Evolutionary conservation across 2,113 vertebrate species (phyloP).

Genomic region (Dromiciops gliroides): DNA sequence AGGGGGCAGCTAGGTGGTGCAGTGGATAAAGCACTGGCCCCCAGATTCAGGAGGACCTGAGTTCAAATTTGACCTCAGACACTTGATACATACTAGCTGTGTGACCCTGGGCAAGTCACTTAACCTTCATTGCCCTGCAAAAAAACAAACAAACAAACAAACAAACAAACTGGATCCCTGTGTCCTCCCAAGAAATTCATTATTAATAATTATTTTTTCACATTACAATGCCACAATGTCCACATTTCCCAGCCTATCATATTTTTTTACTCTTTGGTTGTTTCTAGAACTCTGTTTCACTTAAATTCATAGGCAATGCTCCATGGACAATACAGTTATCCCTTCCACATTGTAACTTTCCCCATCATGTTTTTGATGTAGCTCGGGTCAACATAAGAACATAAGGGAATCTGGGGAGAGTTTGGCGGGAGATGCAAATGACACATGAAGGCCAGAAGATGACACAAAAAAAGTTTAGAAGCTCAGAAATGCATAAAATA

Average conservation of each 20-base stretch:
- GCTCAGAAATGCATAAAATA: neutral
- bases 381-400: neutral
- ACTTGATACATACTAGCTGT: too few relatives aligned
- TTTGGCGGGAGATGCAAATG: neutral
- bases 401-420: neutral
- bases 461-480: neutral
- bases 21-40: too few relatives aligned
- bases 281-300: neutral
- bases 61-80: too few relatives aligned
- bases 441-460: neutral
- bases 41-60: too few relatives aligned
- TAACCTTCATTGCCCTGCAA: too few relatives aligned
- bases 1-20: too few relatives aligned
- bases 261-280: constrained; percentile 43
- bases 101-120: too few relatives aligned
- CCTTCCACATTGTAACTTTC: neutral
- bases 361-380: neutral
- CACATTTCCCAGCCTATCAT: neutral
- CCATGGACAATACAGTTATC: neutral
- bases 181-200: too few relatives aligned
- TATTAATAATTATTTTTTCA: too few relatives aligned
- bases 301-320: neutral
- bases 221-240: neutral
- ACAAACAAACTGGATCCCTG: too few relatives aligned
- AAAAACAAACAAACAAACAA: too few relatives aligned